Percentiles rank a stretch among this genome's conserved stretches.
phyloP scores from a whole-genome alignment of 2,888 invertebrate species.

The Flexamia atlantica region DNA sequence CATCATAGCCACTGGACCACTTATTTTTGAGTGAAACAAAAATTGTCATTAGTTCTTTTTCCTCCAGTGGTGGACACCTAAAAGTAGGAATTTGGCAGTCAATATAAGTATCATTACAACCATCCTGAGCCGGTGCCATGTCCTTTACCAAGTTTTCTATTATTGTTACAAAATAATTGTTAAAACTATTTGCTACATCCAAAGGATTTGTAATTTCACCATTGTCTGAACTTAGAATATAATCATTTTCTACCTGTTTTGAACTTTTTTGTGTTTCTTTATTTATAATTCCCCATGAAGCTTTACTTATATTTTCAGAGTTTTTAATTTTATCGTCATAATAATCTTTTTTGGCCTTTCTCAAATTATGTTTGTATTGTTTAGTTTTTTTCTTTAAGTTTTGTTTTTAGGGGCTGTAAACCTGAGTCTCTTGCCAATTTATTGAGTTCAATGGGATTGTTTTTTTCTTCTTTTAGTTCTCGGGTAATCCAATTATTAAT shows the following conservation, averaged over 20 bases:
- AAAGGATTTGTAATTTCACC: constrained; percentile 16
- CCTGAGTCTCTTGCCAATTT: constrained; percentile 2
- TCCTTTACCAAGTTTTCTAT: constrained; percentile 4
- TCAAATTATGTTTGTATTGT: background rate
- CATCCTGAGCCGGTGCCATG: background rate
- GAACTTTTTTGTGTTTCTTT: constrained; percentile 25
- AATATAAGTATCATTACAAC: background rate
- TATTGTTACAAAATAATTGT: constrained; percentile 16
- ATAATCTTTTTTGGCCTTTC: background rate
- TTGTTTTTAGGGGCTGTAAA: background rate
- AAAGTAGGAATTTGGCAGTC: constrained; percentile 1
- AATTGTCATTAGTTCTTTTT: constrained; percentile 7
- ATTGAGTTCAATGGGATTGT: constrained; percentile 16
- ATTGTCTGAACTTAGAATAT: background rate
- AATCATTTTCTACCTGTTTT: background rate
- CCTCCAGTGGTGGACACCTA: constrained; percentile 37
- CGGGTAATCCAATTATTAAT: constrained; percentile 3
- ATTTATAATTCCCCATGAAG: constrained; percentile 17
- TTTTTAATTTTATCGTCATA: constrained; percentile 37
- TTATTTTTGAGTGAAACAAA: constrained; percentile 44
- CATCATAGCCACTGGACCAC: constrained; percentile 35
- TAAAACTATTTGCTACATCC: constrained; percentile 30
- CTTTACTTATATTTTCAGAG: constrained; percentile 34
- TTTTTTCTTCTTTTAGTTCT: constrained; percentile 27
- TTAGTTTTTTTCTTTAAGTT: constrained; percentile 21